phyloP scores from a whole-genome alignment of 92 coral and sea anemone species.

The Nematostella vectensis region DNA sequence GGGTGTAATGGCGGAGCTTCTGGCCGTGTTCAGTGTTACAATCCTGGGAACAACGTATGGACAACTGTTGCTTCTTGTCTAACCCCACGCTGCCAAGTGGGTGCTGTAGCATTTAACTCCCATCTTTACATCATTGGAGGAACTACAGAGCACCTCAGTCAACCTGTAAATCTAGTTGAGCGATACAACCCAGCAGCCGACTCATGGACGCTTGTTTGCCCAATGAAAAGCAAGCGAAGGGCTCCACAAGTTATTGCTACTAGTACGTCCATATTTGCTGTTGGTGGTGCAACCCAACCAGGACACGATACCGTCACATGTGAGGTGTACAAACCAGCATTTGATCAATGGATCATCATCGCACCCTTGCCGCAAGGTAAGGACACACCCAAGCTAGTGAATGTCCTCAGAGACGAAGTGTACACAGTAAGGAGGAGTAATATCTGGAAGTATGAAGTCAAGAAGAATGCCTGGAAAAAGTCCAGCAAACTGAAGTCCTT shows the following conservation, averaged over 20 bases:
- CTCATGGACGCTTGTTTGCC: conserved; percentile 47
- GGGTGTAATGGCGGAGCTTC: conserved; percentile 15
- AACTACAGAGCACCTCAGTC: conserved; percentile 2
- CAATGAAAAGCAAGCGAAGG: conserved; percentile 35
- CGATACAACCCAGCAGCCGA: conserved; percentile 45
- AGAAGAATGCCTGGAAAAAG: conserved; percentile 25
- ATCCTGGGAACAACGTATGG: conserved; percentile 56
- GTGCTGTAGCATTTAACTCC: conserved; percentile 43
- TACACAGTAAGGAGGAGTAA: conserved; percentile 17
- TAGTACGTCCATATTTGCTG: conserved; percentile 35
- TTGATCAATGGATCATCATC: conserved; percentile 44
- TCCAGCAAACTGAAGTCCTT: conserved; percentile 8
- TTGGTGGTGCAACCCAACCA: conserved; percentile 32
- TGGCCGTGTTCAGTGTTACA: conserved; percentile 47
- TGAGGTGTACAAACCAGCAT: conserved; percentile 42
- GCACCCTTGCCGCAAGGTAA: conserved; percentile 20
- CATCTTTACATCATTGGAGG: conserved; percentile 67
- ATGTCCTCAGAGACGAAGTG: conserved; percentile 12
- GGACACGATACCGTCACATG: conserved; percentile 10
- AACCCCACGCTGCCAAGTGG: conserved; percentile 49
- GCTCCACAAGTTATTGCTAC: conserved; percentile 27
- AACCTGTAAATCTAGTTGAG: conserved; percentile 35
- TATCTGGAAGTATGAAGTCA: conserved; percentile 12
- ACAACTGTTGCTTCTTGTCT: conserved; percentile 34
- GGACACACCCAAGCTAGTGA: conserved; percentile 7